phyloP scores from a whole-genome alignment of 2,113 vertebrate species.

The Cinclus cinclus region DNA sequence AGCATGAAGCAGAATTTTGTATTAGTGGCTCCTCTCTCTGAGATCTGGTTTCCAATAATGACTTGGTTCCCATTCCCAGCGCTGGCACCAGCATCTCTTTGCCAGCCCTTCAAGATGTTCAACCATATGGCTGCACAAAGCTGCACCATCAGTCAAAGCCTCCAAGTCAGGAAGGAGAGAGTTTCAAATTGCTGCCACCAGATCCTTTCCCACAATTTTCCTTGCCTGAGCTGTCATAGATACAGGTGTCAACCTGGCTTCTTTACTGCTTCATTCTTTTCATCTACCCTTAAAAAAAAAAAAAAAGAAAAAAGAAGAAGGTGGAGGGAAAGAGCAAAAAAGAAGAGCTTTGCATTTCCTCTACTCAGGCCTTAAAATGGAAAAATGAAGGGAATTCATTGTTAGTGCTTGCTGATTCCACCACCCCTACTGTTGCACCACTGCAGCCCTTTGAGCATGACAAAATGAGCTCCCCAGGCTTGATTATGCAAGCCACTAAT shows the following conservation, averaged over 20 bases:
- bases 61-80: constrained; percentile 1
- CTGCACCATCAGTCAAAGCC: constrained; percentile 20
- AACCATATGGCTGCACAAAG: constrained; percentile 38
- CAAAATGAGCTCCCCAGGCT: constrained; percentile 55
- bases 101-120: constrained; percentile 49
- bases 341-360: constrained; percentile 54
- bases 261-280: constrained; percentile 13
- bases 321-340: not conserved
- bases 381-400: constrained; percentile 55
- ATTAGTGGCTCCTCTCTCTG: not conserved
- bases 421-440: constrained; percentile 57
- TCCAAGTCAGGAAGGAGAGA: constrained; percentile 3
- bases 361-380: not conserved
- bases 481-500: constrained; percentile 52
- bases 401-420: constrained; percentile 38
- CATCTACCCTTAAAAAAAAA: not conserved
- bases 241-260: constrained; percentile 55
- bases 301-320: not conserved
- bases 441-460: constrained; percentile 22
- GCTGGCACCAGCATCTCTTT: constrained; percentile 15
- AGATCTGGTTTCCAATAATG: constrained; percentile 31
- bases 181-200: constrained; percentile 28
- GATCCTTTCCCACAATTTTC: constrained; percentile 8
- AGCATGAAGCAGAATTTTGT: not conserved
- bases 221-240: constrained; percentile 41